phyloP scores from a whole-genome alignment of 2,113 vertebrate genomes.

The Eretmochelys imbricata region DNA sequence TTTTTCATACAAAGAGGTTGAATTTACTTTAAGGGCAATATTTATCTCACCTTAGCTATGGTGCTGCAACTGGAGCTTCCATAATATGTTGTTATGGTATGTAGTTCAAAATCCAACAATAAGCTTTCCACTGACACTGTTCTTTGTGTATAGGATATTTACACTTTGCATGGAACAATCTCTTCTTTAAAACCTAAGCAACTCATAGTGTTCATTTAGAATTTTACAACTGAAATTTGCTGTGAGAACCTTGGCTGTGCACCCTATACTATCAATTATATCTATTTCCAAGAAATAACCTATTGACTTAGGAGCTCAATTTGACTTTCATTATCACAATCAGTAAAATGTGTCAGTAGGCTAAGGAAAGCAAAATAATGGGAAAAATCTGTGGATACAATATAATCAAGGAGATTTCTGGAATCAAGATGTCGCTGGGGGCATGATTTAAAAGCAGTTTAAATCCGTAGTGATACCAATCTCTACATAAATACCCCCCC shows the following conservation, averaged over 20 bases:
- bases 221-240: background rate
- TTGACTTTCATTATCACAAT: background rate
- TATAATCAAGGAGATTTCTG: constrained; percentile 25
- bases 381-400: constrained; percentile 19
- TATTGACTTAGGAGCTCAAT: background rate
- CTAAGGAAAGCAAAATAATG: constrained; percentile 64
- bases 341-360: constrained; percentile 75
- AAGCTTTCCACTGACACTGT: background rate
- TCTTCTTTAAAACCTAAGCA: background rate
- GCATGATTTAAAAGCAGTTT: background rate
- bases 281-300: background rate
- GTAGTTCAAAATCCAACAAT: background rate
- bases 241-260: background rate
- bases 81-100: background rate
- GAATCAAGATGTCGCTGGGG: background rate
- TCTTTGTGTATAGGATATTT: constrained; percentile 34
- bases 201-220: background rate
- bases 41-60: background rate
- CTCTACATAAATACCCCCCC: background rate
- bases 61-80: background rate
- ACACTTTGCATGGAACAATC: background rate
- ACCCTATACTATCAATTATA: constrained; percentile 4
- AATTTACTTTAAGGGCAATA: background rate
- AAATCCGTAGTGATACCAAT: background rate
- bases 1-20: background rate